phyloP scores from a whole-genome alignment of 2,888 invertebrate species.

The Meandrusa payeni region DNA sequence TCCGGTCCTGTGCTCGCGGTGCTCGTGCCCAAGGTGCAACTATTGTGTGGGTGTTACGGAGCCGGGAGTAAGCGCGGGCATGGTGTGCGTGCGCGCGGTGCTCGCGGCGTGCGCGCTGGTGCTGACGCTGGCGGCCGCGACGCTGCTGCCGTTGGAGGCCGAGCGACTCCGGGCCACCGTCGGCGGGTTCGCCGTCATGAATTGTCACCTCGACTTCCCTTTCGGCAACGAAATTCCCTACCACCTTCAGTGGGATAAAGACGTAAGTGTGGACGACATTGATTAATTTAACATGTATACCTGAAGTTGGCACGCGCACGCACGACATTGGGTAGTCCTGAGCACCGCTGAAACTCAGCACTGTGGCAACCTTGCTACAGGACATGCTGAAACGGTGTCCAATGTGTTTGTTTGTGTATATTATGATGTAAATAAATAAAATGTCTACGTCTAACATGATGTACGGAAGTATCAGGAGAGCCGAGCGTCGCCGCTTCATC shows the following conservation, averaged over 20 bases:
- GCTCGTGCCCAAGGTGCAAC: neutral
- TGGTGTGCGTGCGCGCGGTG: constrained; percentile 13
- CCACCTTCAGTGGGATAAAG: constrained; percentile 94
- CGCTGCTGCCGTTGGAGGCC: constrained; percentile 63
- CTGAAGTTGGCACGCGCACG: too few relatives aligned
- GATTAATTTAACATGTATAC: too few relatives aligned
- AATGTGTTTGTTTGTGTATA: too few relatives aligned
- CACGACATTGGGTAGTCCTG: too few relatives aligned
- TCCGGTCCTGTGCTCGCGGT: neutral
- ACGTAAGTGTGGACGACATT: constrained; percentile 88
- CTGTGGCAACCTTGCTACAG: too few relatives aligned
- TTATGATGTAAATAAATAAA: too few relatives aligned
- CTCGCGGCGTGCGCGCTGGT: constrained; percentile 26
- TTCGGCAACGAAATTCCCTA: constrained; percentile 92
- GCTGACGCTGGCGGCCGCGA: constrained; percentile 29
- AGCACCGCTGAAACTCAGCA: too few relatives aligned
- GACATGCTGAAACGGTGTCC: too few relatives aligned
- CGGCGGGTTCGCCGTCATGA: constrained; percentile 89
- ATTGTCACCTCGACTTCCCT: constrained; percentile 93
- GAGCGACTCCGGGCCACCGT: constrained; percentile 84
- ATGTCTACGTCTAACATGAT: too few relatives aligned
- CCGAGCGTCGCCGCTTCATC: too few relatives aligned
- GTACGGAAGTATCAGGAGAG: too few relatives aligned
- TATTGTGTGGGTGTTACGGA: constrained; percentile 65
- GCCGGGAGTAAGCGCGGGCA: constrained; percentile 21